Evolutionary conservation across 2,797 vertebrate genomes (phyloP).

Genomic region (Hippocampus kuda): DNA sequence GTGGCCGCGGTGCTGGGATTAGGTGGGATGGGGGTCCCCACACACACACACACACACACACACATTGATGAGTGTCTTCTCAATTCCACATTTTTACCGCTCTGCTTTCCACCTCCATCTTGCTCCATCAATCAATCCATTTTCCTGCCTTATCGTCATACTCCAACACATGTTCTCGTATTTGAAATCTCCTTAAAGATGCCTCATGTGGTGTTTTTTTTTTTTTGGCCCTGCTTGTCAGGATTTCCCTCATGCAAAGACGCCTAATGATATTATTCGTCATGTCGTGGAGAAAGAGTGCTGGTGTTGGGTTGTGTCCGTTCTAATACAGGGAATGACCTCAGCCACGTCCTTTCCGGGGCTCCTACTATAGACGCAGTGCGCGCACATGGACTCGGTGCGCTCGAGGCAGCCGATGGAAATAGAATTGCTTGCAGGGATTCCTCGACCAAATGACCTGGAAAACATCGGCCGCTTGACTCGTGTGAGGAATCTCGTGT

Average conservation of each 20-base stretch:
- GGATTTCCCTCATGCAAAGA: neutral
- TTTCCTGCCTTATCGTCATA: slow-evolving; percentile 23
- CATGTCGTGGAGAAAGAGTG: slow-evolving; percentile 15
- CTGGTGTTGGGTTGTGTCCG: slow-evolving; percentile 43
- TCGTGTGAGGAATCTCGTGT: slow-evolving; percentile 30
- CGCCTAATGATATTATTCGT: neutral
- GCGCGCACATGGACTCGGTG: slow-evolving; percentile 54
- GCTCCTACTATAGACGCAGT: slow-evolving; percentile 57
- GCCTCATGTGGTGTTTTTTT: neutral
- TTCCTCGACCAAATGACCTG: slow-evolving; percentile 68
- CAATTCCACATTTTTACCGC: slow-evolving; percentile 42
- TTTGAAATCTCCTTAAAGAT: neutral
- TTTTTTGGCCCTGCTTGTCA: neutral
- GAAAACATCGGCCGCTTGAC: slow-evolving; percentile 59
- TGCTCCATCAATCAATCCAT: slow-evolving; percentile 53
- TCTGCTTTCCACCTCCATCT: slow-evolving; percentile 45
- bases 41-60: slow-evolving; percentile 19
- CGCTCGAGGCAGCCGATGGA: slow-evolving; percentile 59
- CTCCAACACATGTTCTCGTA: neutral
- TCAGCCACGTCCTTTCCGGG: slow-evolving; percentile 60
- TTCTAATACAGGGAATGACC: slow-evolving; percentile 68
- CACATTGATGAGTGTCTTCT: slow-evolving; percentile 49
- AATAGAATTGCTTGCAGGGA: slow-evolving; percentile 66
- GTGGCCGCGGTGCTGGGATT: slow-evolving; percentile 47
- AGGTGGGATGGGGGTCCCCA: slow-evolving; percentile 39